Evolutionary conservation across 1,140 invertebrate genomes (phyloP), one percentile per base, ranked within the genome.

Genomic region (Ceratosolen solmsi): DNA sequence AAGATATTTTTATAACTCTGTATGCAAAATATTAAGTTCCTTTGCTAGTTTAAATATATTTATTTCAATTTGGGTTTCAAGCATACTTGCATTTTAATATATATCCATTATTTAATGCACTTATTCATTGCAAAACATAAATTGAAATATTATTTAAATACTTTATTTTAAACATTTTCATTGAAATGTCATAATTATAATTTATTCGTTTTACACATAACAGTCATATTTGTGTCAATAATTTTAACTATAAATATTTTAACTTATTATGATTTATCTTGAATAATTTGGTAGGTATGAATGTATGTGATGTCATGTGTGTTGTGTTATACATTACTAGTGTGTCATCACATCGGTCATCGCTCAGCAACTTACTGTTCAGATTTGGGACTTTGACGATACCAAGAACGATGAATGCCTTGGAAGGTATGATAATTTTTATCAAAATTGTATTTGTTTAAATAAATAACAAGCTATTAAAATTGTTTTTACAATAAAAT

Each of bases 381-480:
- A 95, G 86, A 90, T 98, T 82, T 95, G 94, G 93, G 97, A 98
- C 93, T 94, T 93, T 89, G 96, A 98, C 89, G 96, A 98, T 89
- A 94, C 95, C 74, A 96, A 94, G 88, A 95, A 96, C 88, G 96
- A 98, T 91, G 96, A 96, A 91, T 93, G 91, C 86, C 93, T 97
- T 82, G 96, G 96, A 91, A 96, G 95, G 96, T 96, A 93, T 93
- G 93, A 84, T 63, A 84, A 58, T 58, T 25, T 41, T 36, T 41
- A 76, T 70, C 60, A 76, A 46, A 38, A 49, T 41, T n/a, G 2
- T 30, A 30, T 46, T 49, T 11, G 5, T 27, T 70, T 20, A 36
- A 38, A n/a, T n/a, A n/a, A n/a, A n/a, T n/a, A n/a, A n/a, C n/a
- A n/a, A n/a, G n/a, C n/a, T n/a, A n/a, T n/a, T n/a, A n/a, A n/a